phyloP scores from a whole-genome alignment of 2,113 vertebrate genomes.

The Caretta caretta region DNA sequence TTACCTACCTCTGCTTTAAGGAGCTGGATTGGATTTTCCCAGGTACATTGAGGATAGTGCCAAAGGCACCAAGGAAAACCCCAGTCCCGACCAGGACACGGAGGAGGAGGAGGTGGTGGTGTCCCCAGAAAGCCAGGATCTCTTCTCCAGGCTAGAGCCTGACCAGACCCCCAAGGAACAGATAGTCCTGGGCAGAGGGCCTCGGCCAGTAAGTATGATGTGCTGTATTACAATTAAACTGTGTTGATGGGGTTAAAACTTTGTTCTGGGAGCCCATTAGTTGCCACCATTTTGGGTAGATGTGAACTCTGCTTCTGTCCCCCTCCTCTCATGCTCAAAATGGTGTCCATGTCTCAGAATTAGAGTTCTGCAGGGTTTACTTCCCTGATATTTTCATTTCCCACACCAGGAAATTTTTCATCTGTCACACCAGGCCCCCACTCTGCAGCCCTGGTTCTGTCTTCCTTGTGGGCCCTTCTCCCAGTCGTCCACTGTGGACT shows the following conservation, averaged over 20 bases:
- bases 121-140: neutral
- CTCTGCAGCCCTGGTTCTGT: neutral
- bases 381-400: neutral
- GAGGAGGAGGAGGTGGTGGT: neutral
- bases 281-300: neutral
- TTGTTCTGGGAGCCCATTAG: neutral
- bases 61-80: neutral
- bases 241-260: neutral
- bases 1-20: neutral
- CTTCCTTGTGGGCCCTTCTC: neutral
- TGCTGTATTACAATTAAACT: neutral
- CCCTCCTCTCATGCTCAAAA: neutral
- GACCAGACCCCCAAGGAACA: neutral
- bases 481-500: neutral
- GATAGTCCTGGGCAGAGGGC: neutral
- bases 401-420: neutral
- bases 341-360: neutral
- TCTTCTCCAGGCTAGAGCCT: neutral
- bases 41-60: neutral
- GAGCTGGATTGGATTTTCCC: neutral
- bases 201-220: neutral
- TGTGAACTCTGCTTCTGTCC: neutral
- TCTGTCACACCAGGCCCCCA: neutral
- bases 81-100: neutral
- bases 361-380: neutral